phyloP scores from a whole-genome alignment of 2,113 vertebrate genomes.

The Cynoglossus semilaevis region DNA sequence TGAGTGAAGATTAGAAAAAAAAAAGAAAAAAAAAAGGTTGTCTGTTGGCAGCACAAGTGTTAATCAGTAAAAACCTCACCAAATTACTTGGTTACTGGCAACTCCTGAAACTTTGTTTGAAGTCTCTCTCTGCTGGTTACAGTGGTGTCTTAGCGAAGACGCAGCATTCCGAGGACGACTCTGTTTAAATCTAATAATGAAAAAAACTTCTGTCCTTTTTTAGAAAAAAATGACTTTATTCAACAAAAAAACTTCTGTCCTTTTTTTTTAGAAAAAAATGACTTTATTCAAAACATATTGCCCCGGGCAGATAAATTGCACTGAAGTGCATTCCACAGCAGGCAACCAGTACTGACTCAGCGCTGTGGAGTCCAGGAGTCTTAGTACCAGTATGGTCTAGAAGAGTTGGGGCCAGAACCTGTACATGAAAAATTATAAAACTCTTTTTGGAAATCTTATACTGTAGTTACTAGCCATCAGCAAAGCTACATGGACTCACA shows the following conservation, averaged over 20 bases:
- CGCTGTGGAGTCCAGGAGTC: background rate
- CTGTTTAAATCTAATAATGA: too few relatives aligned
- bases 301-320: slow-evolving; percentile 12
- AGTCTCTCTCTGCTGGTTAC: slow-evolving; percentile 1
- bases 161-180: slow-evolving; percentile 11
- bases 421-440: too few relatives aligned
- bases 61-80: slow-evolving; percentile 1
- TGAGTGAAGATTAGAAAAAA: background rate
- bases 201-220: too few relatives aligned
- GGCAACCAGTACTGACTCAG: slow-evolving; percentile 23
- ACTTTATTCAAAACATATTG: slow-evolving; percentile 29
- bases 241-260: slow-evolving; percentile 15
- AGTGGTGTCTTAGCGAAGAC: background rate
- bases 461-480: too few relatives aligned
- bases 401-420: too few relatives aligned
- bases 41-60: slow-evolving; percentile 13
- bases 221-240: slow-evolving; percentile 20
- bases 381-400: too few relatives aligned
- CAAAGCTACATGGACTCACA: too few relatives aligned
- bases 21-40: too few relatives aligned
- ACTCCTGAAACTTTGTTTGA: slow-evolving; percentile 11
- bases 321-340: slow-evolving; percentile 19
- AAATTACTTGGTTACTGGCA: slow-evolving; percentile 21
- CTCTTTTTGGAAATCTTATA: too few relatives aligned
- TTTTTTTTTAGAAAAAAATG: slow-evolving; percentile 22